Evolutionary conservation across 2,113 vertebrate genomes (phyloP), one percentile per base, ranked within the genome.

Genomic region (Pluvianellus socialis): DNA sequence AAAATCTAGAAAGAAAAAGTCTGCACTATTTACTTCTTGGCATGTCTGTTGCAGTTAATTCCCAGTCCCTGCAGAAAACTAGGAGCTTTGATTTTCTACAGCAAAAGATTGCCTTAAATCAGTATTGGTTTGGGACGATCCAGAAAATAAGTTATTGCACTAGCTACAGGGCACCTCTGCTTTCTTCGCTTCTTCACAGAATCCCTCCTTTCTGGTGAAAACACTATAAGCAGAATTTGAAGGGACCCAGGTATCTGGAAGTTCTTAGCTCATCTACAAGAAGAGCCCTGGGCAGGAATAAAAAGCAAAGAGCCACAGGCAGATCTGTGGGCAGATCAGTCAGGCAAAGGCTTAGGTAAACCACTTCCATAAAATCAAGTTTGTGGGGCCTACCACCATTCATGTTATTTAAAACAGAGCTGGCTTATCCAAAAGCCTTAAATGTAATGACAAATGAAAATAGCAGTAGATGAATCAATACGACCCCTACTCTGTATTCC

Each of bases 371-470:
- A 17, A 92, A 90, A 79, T 86, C 47, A 77, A 32, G 82, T 32
- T 91, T 72, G 49, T 58, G 44, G 42, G 26, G 12, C 23, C 67
- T 88, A 73, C 58, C 86, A 85, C 47, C 13, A 74, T 73, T 75
- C 40, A 53, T 68, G 70, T 74, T 82, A 71, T 70, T 85, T 93
- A 92, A 97, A 82, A 33, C 33, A 94, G 55, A 86, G 38, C 11
- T 85, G 42, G 21, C 24, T 94, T 93, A 87, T 74, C 4, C 17
- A 70, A 83, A 93, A 89, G 7, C 33, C 45, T 88, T 95, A 95
- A 87, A 89, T 75, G 65, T 45, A 66, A 79, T 76, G 75, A 81
- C 61, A 84, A 95, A 81, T 79, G 53, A 56, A 96, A 94, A 79
- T 17, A 81, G 45, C 45, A 50, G 55, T 21, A 80, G n/a, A 83